Percentiles rank a stretch among this genome's conserved stretches.
phyloP scores from a whole-genome alignment of 2,113 vertebrate species.

The Arizona elegans region DNA sequence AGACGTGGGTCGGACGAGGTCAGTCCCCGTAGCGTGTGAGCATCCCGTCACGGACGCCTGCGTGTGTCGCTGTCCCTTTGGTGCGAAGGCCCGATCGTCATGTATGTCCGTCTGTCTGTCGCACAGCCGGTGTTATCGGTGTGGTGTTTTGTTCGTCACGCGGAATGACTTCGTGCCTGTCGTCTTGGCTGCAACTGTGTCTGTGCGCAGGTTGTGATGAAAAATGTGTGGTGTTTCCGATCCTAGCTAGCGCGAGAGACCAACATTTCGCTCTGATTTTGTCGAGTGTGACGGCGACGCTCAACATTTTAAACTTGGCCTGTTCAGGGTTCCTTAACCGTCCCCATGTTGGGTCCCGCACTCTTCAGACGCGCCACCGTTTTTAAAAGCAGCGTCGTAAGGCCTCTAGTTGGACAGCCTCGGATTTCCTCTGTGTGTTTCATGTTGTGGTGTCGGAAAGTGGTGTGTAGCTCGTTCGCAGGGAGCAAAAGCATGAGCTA shows the following conservation, averaged over 20 bases:
- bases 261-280: neutral
- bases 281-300: accelerated
- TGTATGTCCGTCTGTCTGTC: neutral
- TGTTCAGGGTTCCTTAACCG: neutral
- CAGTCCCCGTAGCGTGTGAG: accelerated
- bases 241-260: neutral
- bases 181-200: neutral
- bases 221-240: neutral
- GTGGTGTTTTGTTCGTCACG: neutral
- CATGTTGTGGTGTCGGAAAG: neutral
- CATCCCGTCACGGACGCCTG: accelerated
- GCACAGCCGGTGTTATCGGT: neutral
- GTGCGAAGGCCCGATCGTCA: too few relatives aligned
- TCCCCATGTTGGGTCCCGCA: too few relatives aligned
- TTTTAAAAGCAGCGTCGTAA: neutral
- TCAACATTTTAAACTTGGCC: too few relatives aligned
- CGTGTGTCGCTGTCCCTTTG: neutral
- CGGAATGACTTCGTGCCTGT: neutral
- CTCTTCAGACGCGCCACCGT: neutral
- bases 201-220: too few relatives aligned
- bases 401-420: accelerated
- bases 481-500: neutral
- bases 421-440: neutral
- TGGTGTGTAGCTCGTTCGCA: neutral
- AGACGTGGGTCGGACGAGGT: accelerated